Evolutionary conservation across 2,797 vertebrate genomes (phyloP).

Genomic region (Uromys caudimaculatus): DNA sequence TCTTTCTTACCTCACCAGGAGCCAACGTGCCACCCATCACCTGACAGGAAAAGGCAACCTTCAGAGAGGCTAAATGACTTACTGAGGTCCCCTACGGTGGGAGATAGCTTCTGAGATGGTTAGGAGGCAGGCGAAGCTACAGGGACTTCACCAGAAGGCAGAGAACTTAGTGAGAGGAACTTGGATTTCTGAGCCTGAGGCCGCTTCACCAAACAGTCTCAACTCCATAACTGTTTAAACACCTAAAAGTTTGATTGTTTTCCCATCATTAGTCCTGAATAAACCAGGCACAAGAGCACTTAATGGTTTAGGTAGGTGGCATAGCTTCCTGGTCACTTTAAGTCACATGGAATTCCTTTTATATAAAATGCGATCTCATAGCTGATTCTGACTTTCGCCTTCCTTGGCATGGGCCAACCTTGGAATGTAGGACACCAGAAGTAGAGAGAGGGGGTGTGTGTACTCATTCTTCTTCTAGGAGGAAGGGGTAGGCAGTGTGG

Average conservation of each 20-base stretch:
- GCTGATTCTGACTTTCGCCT: background rate
- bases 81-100: background rate
- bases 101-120: background rate
- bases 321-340: background rate
- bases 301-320: background rate
- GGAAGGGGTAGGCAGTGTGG: background rate
- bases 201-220: background rate
- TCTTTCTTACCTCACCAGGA: background rate
- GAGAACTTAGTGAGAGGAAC: background rate
- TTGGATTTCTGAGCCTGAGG: background rate
- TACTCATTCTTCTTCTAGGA: background rate
- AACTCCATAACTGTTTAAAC: background rate
- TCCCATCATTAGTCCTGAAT: background rate
- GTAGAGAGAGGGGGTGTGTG: background rate
- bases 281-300: background rate
- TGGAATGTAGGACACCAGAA: background rate
- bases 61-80: background rate
- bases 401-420: background rate
- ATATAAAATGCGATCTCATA: background rate
- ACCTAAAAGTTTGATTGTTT: background rate
- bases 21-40: background rate
- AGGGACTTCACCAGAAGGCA: background rate
- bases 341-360: background rate
- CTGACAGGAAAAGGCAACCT: background rate
- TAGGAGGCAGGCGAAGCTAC: background rate